Evolutionary conservation across 2,113 vertebrate genomes (phyloP).

Genomic region (Sprattus sprattus): DNA sequence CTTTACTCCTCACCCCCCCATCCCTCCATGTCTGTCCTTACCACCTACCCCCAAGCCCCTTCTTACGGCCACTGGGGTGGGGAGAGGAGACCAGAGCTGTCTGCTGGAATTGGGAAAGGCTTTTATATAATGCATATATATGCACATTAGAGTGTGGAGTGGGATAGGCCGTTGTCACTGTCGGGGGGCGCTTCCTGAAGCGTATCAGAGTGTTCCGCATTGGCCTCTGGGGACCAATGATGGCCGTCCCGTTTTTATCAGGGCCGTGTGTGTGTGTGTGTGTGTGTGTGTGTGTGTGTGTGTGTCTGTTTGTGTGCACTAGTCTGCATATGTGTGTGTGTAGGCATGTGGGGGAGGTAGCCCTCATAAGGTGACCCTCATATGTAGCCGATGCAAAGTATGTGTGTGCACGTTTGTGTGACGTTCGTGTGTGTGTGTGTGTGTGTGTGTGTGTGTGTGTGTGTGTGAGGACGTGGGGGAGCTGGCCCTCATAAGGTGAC

Average conservation of each 20-base stretch:
- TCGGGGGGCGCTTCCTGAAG: constrained; percentile 24
- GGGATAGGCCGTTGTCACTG: constrained; percentile 40
- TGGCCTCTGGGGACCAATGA: constrained; percentile 47
- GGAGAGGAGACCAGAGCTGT: constrained; percentile 21
- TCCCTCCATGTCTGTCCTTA: not conserved
- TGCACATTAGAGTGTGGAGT: constrained; percentile 26
- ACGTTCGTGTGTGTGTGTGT: constrained; percentile 18
- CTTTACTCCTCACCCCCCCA: not conserved
- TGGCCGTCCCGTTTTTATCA: constrained; percentile 35
- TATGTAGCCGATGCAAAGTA: constrained; percentile 57
- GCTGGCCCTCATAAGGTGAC: constrained; percentile 54
- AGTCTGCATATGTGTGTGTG: not conserved
- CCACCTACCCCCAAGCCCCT: not conserved
- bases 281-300: constrained; percentile 1
- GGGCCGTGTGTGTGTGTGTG: constrained; percentile 25
- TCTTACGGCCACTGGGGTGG: constrained; percentile 16
- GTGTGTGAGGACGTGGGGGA: constrained; percentile 18
- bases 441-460: constrained; percentile 27
- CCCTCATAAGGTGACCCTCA: constrained; percentile 53
- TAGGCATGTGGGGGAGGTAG: constrained; percentile 32
- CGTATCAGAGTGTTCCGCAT: constrained; percentile 35
- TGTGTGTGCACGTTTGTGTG: too few relatives aligned
- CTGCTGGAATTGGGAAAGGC: constrained; percentile 33
- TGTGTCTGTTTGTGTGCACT: not conserved
- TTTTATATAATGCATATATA: constrained; percentile 25